Base-by-base conservation (phyloP, 2,797 vertebrate species). In the Spinus pinus region DNA sequence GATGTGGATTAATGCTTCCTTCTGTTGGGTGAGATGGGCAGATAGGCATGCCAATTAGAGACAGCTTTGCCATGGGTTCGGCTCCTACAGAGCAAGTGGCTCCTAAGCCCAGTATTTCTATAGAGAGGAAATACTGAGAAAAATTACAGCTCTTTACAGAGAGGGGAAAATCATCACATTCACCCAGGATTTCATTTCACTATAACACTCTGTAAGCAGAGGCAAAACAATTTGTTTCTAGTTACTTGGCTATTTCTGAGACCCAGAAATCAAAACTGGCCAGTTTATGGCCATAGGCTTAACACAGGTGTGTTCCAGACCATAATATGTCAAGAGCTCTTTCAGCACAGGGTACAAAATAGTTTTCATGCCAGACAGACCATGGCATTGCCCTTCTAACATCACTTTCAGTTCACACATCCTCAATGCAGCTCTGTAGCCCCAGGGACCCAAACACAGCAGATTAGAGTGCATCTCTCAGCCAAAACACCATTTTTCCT, bases 11-110 rank as follows among this genome's bases (percentile, higher is more conserved):
- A 92, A 88, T 90, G 87, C 46, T 88, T 87, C 78, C 74, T 86
- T 91, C 91, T 94, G 81, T 85, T 91, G 89, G 64, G 85, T 95
- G 81, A 95, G 92, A 70, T 86, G 7, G 20, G 80, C 65, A 94
- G 64, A 70, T 56, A 75, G 65, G 46, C 23, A 1, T 71, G 74
- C 70, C 81, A 70, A 13, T 94, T 93, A 93, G 57, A 44, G 61
- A 41, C 1, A 0, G 69, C 53, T 93, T 87, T 94, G 77, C 67
- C 35, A 6, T 25, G 51, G 35, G 50, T 53, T 30, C 4, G 8
- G 27, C 39, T 61, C 56, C 71, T 23, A 2, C 3, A 1, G 37
- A 5, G 1, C 28, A 7, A n/a, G 75, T 16, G 15, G 21, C 18
- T 28, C 42, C 58, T 27, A 28, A 77, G 44, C 61, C 27, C 3